Evolutionary conservation across 2,888 invertebrate species (phyloP).

Genomic region (Cheilosia scutellata): DNA sequence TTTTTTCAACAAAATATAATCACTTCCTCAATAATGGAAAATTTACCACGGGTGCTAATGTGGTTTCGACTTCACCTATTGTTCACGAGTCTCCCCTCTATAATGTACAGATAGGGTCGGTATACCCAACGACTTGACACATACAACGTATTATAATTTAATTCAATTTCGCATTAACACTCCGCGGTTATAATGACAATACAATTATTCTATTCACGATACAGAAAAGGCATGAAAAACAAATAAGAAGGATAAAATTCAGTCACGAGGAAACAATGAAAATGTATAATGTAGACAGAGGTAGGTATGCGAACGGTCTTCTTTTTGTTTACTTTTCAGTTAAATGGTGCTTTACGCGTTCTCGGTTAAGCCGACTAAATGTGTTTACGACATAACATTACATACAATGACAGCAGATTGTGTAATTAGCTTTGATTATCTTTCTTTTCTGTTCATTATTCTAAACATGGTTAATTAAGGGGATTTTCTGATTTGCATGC

Average conservation of each 20-base stretch:
- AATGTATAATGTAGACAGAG: neutral
- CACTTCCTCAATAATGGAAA: too few species aligned
- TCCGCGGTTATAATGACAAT: constrained; percentile 6
- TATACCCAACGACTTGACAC: neutral
- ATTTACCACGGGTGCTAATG: too few species aligned
- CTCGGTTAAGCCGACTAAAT: constrained; percentile 40
- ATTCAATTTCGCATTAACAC: constrained; percentile 21
- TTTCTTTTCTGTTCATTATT: constrained; percentile 61
- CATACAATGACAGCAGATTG: constrained; percentile 57
- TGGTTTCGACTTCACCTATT: too few species aligned
- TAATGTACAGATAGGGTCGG: neutral
- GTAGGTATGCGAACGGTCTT: neutral
- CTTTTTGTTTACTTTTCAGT: neutral
- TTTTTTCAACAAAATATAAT: too few species aligned
- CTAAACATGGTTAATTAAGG: constrained; percentile 64
- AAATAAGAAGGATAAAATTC: constrained; percentile 36
- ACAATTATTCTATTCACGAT: constrained; percentile 26
- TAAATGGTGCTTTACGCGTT: neutral
- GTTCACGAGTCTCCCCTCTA: neutral
- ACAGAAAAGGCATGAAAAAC: constrained; percentile 6
- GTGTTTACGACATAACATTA: constrained; percentile 56
- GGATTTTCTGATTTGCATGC: constrained; percentile 63
- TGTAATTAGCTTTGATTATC: constrained; percentile 65
- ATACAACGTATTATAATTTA: neutral
- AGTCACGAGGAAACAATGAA: constrained; percentile 44